These are phyloP conservation scores for Pachycephus smyrnensis DNA, from an alignment of 2,888 invertebrate genomes.

Conservation along the genomic window DNA sequence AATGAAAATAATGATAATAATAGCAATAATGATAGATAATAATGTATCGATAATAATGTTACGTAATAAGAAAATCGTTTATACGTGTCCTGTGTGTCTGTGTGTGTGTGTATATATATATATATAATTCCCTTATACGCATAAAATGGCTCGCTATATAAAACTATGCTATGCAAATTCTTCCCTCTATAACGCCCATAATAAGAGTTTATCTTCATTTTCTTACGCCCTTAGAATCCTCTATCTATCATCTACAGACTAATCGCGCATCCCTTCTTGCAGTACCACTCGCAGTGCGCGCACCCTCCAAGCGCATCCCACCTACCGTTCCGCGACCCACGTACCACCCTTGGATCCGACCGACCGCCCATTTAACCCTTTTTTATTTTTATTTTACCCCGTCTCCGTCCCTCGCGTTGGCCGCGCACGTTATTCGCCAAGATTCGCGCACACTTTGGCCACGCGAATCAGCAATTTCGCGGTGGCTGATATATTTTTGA, in stretches of 20 bases:
- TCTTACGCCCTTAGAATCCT: conserved; percentile 30
- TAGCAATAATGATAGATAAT: conserved; percentile 43
- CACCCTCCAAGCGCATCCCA: too few species aligned
- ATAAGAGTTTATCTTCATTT: conserved; percentile 42
- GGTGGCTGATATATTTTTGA: too few species aligned
- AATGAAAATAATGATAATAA: conserved; percentile 24
- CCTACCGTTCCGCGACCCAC: too few species aligned
- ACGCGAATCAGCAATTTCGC: too few species aligned
- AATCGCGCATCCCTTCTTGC: conserved; percentile 20
- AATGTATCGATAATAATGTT: conserved; percentile 17
- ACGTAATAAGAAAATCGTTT: conserved; percentile 48
- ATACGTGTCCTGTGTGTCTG: conserved; percentile 39
- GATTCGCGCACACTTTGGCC: too few species aligned
- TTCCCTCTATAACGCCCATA: conserved; percentile 41
- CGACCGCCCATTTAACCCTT: too few species aligned
- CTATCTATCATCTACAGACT: conserved; percentile 31
- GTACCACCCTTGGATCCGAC: too few species aligned
- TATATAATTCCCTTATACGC: conserved; percentile 49
- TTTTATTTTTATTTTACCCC: too few species aligned
- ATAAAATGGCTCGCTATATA: conserved; percentile 60
- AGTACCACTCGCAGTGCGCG: too few species aligned
- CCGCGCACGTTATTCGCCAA: too few species aligned
- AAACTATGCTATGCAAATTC: conserved; percentile 59
- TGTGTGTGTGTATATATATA: conserved; percentile 17
- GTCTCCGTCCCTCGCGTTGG: too few species aligned